A percentile compares a stretch with the other conserved stretches of the same genome.
These are phyloP conservation scores for Carpatolechia fugitivella DNA, from an alignment of 2,888 invertebrate species.

Conservation along the genomic window DNA sequence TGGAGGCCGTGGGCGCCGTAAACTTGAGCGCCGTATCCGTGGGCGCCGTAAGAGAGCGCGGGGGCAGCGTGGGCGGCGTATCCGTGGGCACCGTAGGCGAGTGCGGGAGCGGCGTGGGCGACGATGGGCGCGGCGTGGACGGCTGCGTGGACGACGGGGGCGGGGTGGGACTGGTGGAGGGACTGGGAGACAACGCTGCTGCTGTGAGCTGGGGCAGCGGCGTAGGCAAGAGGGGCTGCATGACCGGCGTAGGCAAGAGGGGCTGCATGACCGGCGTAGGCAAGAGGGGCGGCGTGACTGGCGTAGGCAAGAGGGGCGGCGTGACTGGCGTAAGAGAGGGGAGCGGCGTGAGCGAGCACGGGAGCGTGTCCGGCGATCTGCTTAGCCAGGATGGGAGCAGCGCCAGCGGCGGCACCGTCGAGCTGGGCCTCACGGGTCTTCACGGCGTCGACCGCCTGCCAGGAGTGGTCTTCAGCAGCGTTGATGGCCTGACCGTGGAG, in stretches of 20 bases:
- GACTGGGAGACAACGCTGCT: constrained; percentile 56
- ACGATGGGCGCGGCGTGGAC: constrained; percentile 58
- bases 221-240: constrained; percentile 34
- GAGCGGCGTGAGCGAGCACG: constrained; percentile 25
- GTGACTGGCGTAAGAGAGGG: constrained; percentile 33
- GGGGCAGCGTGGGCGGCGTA: constrained; percentile 23
- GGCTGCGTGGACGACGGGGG: constrained; percentile 45
- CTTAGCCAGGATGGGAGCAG: constrained; percentile 66
- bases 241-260: constrained; percentile 32
- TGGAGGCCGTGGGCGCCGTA: constrained; percentile 33
- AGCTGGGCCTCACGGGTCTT: constrained; percentile 67
- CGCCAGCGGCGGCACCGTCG: constrained; percentile 71
- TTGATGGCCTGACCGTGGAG: constrained; percentile 68
- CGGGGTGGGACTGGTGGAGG: constrained; percentile 63
- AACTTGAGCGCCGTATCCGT: constrained; percentile 29
- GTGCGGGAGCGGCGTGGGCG: constrained; percentile 27
- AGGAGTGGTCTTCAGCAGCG: constrained; percentile 72
- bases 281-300: constrained; percentile 31
- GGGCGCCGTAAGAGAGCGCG: constrained; percentile 27
- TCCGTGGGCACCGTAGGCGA: constrained; percentile 27
- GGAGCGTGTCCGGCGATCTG: constrained; percentile 60
- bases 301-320: constrained; percentile 33
- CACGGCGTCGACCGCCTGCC: constrained; percentile 69
- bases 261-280: constrained; percentile 33
- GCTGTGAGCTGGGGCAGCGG: constrained; percentile 34